Evolutionary conservation across 1,140 invertebrate species (phyloP), one percentile per base, ranked within the genome.

Genomic region (Palaemon carinicauda): DNA sequence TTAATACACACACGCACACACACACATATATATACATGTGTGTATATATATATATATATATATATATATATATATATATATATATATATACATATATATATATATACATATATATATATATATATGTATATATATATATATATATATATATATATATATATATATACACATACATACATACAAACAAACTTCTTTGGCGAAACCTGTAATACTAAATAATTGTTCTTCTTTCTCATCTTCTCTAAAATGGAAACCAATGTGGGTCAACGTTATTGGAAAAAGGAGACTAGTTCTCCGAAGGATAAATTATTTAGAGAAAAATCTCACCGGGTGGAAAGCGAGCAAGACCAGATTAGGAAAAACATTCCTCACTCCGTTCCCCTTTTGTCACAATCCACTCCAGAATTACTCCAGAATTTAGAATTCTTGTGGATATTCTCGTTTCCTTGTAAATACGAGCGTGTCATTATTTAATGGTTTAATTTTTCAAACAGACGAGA

Each of bases 61-160:
- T 73, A 73, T 73, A 73, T 73, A 73, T 73, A 73, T 73, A 73
- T 73, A 73, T 73, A 73, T 73, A 73, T 73, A 73, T 73, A 73
- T 73, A 73, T 73, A 73, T 73, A 33, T 73, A 73, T 73, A 33
- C 33, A 73, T 73, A 33, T 73, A 73, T 73, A 73, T 73, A 73
- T 73, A 73, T 73, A 73, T 73, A 73, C 33, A 73, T 73, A 73
- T 73, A 73, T 73, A 73, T 73, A 73, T 73, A 73, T 73, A 73
- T 27, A 73, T 73, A 73, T 27, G 33, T 73, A 73, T 27, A 73
- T 73, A 73, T 27, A 73, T 73, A 73, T 27, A 73, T 73, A 73
- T 19, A 73, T 73, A 73, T 27, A 73, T 73, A 33, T 27, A 73
- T 73, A 73, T 27, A 73, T 73, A 73, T 27, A 73, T 33, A 73